Percentiles rank a stretch among this genome's conserved stretches.
These are phyloP conservation scores for Zophobas morio DNA, from an alignment of 1,140 invertebrate genomes.

Conservation along the genomic window DNA sequence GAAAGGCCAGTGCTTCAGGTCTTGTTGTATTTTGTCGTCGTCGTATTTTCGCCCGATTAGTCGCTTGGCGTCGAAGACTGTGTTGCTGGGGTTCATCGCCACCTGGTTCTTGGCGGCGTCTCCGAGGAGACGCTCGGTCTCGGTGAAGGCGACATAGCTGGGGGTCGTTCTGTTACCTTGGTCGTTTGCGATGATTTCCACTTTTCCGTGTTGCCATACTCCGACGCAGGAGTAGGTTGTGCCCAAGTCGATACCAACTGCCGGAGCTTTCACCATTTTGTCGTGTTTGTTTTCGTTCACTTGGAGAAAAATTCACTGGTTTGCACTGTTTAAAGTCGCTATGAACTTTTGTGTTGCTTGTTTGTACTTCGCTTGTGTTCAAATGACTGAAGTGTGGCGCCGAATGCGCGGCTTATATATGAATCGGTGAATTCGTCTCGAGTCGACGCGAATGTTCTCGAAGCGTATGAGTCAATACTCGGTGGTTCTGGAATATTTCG, in stretches of 20 bases:
- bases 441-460: slow-evolving; percentile 46
- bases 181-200: slow-evolving; percentile 95
- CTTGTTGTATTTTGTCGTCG: slow-evolving; percentile 79
- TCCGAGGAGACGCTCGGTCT: slow-evolving; percentile 82
- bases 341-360: slow-evolving; percentile 29
- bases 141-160: slow-evolving; percentile 90
- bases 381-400: slow-evolving; percentile 40
- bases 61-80: slow-evolving; percentile 79
- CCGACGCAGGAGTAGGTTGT: slow-evolving; percentile 88
- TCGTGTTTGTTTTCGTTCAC: slow-evolving; percentile 11
- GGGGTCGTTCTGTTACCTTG: slow-evolving; percentile 94
- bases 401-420: slow-evolving; percentile 45
- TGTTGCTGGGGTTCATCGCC: slow-evolving; percentile 89
- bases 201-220: slow-evolving; percentile 88
- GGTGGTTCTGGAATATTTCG: slow-evolving; percentile 27
- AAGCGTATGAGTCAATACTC: slow-evolving; percentile 1
- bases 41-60: slow-evolving; percentile 76
- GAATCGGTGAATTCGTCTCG: slow-evolving; percentile 26
- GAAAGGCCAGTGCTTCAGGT: slow-evolving; percentile 85
- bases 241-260: slow-evolving; percentile 85
- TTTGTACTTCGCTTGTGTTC: slow-evolving; percentile 23
- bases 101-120: slow-evolving; percentile 74
- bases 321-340: slow-evolving; percentile 34
- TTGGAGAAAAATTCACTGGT: slow-evolving; percentile 33
- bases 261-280: slow-evolving; percentile 64